These are phyloP conservation scores for Chromoteleia sp. DNA, from an alignment of 2,888 invertebrate genomes.

Conservation along the genomic window DNA sequence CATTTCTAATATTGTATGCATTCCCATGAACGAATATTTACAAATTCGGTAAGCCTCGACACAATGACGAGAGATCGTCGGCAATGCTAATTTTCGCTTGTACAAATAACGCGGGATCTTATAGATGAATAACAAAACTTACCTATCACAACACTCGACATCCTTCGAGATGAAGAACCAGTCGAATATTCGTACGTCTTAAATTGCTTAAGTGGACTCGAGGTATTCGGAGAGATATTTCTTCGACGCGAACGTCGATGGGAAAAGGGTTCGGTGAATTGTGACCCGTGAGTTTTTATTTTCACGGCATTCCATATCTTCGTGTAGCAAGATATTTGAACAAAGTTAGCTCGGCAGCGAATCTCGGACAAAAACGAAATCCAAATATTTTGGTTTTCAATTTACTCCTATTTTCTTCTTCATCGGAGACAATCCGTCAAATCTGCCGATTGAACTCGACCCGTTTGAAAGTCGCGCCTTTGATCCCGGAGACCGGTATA, in stretches of 20 bases:
- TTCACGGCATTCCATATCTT: neutral
- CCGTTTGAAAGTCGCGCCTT: too few relatives aligned
- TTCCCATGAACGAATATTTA: constrained; percentile 11
- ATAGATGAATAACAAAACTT: constrained; percentile 68
- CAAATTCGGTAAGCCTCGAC: constrained; percentile 1
- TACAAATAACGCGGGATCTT: constrained; percentile 60
- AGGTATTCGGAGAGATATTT: constrained; percentile 80
- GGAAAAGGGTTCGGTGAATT: constrained; percentile 74
- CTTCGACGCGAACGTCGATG: constrained; percentile 53
- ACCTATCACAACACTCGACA: constrained; percentile 75
- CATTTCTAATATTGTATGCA: neutral
- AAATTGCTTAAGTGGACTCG: constrained; percentile 81
- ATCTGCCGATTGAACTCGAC: too few relatives aligned
- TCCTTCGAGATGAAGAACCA: constrained; percentile 29
- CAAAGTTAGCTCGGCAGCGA: neutral
- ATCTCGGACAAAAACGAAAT: neutral
- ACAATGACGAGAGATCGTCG: constrained; percentile 20
- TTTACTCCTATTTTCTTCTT: neutral
- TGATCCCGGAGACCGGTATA: too few relatives aligned
- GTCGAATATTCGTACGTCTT: constrained; percentile 73
- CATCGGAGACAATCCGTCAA: too few relatives aligned
- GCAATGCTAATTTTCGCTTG: constrained; percentile 31
- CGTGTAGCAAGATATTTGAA: neutral
- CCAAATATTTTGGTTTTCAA: neutral
- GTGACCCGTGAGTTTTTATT: constrained; percentile 13